phyloP scores from a whole-genome alignment of 2,888 invertebrate genomes.

The Machimus atricapillus region DNA sequence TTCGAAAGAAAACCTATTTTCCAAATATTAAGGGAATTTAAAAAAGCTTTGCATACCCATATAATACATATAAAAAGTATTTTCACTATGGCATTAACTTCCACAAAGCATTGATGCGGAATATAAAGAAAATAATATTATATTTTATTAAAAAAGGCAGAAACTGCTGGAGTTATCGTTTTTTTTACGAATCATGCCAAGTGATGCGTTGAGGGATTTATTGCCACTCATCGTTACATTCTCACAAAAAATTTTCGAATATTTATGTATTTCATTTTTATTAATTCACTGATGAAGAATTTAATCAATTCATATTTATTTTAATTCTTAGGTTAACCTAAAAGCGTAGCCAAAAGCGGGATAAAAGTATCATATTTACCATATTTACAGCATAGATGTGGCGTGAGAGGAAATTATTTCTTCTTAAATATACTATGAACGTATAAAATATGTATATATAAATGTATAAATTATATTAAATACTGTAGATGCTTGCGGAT shows the following conservation, averaged over 20 bases:
- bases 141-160: background rate
- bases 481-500: too few species aligned
- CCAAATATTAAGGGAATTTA: background rate
- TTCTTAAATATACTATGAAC: too few species aligned
- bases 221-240: background rate
- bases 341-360: too few species aligned
- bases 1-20: background rate
- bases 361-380: too few species aligned
- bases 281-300: background rate
- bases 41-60: too few species aligned
- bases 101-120: background rate
- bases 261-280: background rate
- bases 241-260: background rate
- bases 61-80: background rate
- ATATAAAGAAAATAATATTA: background rate
- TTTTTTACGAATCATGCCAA: background rate
- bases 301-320: background rate
- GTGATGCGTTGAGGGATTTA: background rate
- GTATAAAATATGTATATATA: too few species aligned
- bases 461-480: too few species aligned
- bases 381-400: too few species aligned
- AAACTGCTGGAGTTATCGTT: background rate
- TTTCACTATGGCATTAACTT: background rate
- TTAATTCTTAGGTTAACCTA: background rate
- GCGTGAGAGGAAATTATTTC: too few species aligned